Conservation (phyloP, 2,797 vertebrate genomes). For the Sebastes baramenuke region DNA sequence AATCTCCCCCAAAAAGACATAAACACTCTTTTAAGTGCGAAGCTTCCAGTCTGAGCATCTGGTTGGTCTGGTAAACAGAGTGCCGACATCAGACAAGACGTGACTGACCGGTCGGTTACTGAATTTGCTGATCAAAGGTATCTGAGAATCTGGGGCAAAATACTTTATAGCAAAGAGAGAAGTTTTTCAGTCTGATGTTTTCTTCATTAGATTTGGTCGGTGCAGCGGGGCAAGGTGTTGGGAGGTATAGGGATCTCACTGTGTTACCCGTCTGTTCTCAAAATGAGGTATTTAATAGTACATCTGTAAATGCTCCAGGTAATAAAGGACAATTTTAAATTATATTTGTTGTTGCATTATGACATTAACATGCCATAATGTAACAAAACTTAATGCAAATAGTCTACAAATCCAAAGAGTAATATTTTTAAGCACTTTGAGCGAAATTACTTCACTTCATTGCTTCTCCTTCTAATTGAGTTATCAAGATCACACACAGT, state of each 20-base stretch:
- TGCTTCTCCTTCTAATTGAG: neutral
- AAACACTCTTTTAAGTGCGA: neutral
- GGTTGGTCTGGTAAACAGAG: neutral
- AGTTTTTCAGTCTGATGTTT: conserved; percentile 7
- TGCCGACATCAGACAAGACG: conserved; percentile 8
- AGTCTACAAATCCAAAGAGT: neutral
- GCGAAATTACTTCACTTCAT: neutral
- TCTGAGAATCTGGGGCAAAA: neutral
- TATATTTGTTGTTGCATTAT: neutral
- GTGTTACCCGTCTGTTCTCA: neutral
- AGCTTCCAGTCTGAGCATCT: neutral
- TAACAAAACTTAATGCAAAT: neutral
- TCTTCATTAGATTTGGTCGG: neutral
- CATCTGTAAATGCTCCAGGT: neutral
- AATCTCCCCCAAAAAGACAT: neutral
- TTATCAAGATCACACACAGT: neutral
- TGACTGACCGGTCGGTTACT: neutral
- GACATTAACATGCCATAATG: neutral
- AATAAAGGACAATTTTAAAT: neutral
- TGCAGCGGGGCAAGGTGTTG: neutral
- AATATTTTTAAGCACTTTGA: neutral
- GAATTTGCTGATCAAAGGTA: conserved; percentile 42
- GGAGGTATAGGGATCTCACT: neutral
- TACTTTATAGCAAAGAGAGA: neutral
- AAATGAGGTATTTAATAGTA: neutral